Evolutionary conservation across 2,113 vertebrate species (phyloP).

Genomic region (Eubucco bourcierii): DNA sequence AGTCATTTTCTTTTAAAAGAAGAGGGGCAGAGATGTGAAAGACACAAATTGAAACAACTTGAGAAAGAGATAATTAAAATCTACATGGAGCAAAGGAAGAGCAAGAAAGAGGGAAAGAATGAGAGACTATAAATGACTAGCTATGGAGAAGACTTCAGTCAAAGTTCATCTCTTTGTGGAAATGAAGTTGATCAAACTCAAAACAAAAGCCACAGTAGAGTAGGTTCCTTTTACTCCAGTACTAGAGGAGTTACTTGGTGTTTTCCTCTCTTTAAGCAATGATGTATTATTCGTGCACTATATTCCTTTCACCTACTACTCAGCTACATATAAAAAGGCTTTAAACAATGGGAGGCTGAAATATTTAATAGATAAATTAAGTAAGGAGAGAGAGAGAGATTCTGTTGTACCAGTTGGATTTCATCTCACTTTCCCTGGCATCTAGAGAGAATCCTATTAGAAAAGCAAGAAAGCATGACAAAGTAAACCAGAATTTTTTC

Average conservation of each 20-base stretch:
- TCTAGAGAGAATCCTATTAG: not conserved
- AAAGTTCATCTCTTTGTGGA: not conserved
- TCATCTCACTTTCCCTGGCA: not conserved
- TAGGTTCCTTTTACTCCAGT: not conserved
- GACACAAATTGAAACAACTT: not conserved
- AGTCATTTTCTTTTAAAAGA: not conserved
- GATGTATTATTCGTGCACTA: not conserved
- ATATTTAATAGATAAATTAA: not conserved
- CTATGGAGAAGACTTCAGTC: not conserved
- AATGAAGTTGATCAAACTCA: not conserved
- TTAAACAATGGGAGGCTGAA: not conserved
- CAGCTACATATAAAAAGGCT: not conserved
- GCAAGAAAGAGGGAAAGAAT: not conserved
- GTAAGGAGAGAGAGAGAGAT: not conserved
- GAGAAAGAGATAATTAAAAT: conserved; percentile 21
- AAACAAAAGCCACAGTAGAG: not conserved
- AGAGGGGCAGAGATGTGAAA: not conserved
- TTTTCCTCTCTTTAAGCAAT: not conserved
- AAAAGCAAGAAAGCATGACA: conserved; percentile 30
- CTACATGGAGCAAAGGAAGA: not conserved
- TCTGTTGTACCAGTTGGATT: not conserved
- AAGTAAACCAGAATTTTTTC: conserved; percentile 12
- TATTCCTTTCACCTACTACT: not conserved
- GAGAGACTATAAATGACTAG: not conserved
- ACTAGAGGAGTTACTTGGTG: not conserved